phyloP scores from a whole-genome alignment of 1,140 invertebrate genomes.

The Apocrypta bakeri region DNA sequence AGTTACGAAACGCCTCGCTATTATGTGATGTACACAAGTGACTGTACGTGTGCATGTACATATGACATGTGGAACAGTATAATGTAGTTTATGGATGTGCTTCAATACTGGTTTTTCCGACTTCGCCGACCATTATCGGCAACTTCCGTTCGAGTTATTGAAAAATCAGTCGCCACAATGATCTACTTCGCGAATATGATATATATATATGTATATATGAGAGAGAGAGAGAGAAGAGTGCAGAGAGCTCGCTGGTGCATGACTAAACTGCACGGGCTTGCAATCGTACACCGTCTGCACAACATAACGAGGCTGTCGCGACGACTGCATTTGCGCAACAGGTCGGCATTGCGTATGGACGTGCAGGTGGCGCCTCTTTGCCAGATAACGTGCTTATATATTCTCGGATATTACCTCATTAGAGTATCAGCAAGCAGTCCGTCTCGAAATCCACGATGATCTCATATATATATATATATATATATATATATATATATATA shows the following conservation, averaged over 20 bases:
- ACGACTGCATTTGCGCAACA: slow-evolving; percentile 43
- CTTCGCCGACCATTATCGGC: no score
- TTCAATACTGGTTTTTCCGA: no score
- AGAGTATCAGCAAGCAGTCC: no score
- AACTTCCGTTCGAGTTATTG: no score
- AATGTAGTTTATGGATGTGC: no score
- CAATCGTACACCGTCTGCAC: slow-evolving; percentile 26
- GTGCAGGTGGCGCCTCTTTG: slow-evolving; percentile 39
- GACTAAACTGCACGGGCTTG: slow-evolving; percentile 40
- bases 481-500: no score
- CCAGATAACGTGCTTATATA: not conserved
- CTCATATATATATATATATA: not conserved
- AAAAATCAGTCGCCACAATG: not conserved
- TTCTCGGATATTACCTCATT: no score
- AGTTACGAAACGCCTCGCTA: no score
- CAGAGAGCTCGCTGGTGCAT: slow-evolving; percentile 18
- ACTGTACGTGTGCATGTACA: no score
- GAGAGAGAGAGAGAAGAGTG: not conserved
- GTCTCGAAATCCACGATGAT: not conserved
- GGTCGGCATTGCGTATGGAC: slow-evolving; percentile 23
- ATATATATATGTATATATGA: not conserved
- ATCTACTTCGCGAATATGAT: not conserved
- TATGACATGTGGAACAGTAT: no score
- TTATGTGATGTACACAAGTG: no score
- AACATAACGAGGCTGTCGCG: slow-evolving; percentile 18